A percentile compares a stretch with the other conserved stretches of the same genome.
phyloP scores from a whole-genome alignment of 2,888 invertebrate species.

The Clistopyga incitator region DNA sequence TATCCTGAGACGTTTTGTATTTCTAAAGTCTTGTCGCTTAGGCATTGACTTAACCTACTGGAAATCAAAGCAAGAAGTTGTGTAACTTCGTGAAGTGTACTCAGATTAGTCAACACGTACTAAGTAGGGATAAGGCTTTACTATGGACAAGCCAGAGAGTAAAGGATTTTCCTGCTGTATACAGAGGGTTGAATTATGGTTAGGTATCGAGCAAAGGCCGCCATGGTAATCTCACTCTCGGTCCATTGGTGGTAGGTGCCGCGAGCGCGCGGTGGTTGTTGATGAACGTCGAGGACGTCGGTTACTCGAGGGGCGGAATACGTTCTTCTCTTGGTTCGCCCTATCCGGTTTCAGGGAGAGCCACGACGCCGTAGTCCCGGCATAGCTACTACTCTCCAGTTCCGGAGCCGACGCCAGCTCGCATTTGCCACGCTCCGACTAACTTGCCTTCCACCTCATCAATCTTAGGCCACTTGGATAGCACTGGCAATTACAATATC shows the following conservation, averaged over 20 bases:
- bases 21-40: background rate
- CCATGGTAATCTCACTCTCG: conserved; percentile 41
- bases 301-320: conserved; percentile 48
- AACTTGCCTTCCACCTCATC: conserved; percentile 82
- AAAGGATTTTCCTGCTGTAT: conserved; percentile 5
- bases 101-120: conserved; percentile 3
- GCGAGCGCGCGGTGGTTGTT: conserved; percentile 41
- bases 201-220: conserved; percentile 37
- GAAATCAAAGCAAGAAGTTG: background rate
- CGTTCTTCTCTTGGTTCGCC: conserved; percentile 50
- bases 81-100: background rate
- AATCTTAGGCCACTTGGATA: conserved; percentile 82
- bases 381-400: conserved; percentile 42
- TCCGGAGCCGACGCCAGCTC: conserved; percentile 69
- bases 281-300: conserved; percentile 59
- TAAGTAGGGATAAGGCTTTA: background rate
- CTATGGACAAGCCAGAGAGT: background rate
- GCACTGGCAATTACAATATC: conserved; percentile 83
- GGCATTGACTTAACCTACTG: background rate
- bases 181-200: conserved; percentile 39
- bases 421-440: conserved; percentile 79
- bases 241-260: conserved; percentile 33
- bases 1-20: background rate
- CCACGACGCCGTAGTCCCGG: conserved; percentile 50
- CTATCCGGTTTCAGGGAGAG: conserved; percentile 59